phyloP scores from a whole-genome alignment of 2,888 invertebrate species.

The Geotrupes spiniger region DNA sequence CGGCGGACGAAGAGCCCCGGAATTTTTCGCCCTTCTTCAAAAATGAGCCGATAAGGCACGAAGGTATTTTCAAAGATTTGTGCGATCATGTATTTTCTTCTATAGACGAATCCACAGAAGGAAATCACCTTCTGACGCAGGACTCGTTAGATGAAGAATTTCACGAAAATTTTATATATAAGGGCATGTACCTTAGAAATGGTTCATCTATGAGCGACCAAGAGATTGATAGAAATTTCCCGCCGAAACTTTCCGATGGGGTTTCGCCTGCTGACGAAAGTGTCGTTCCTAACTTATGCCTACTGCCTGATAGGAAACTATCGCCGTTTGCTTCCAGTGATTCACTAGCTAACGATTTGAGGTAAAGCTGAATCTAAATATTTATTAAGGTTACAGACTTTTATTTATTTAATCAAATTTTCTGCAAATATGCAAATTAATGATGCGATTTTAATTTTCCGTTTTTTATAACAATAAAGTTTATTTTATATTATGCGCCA shows the following conservation, averaged over 20 bases:
- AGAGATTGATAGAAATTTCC: conserved; percentile 26
- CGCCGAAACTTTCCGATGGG: conserved; percentile 37
- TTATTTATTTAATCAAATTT: conserved; percentile 1
- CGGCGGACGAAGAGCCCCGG: conserved; percentile 34
- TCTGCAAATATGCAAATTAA: too few relatives aligned
- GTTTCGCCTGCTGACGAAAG: conserved; percentile 52
- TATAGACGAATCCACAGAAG: conserved; percentile 38
- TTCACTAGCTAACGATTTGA: conserved; percentile 75
- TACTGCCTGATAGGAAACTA: conserved; percentile 53
- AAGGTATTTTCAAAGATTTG: conserved; percentile 54
- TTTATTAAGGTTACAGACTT: neutral
- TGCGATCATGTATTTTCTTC: conserved; percentile 45
- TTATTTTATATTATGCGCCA: too few relatives aligned
- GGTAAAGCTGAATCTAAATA: conserved; percentile 29
- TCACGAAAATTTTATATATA: conserved; percentile 76
- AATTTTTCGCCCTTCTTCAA: conserved; percentile 50
- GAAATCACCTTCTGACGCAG: conserved; percentile 38
- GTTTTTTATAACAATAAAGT: too few relatives aligned
- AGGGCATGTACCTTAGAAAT: conserved; percentile 68
- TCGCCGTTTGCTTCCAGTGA: conserved; percentile 81
- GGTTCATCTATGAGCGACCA: conserved; percentile 52
- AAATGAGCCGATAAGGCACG: conserved; percentile 59
- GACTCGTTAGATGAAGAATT: conserved; percentile 68
- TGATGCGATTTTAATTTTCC: too few relatives aligned
- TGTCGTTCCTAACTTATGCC: conserved; percentile 50